Evolutionary conservation across 1,140 invertebrate genomes (phyloP).

Genomic region (Galleria mellonella): DNA sequence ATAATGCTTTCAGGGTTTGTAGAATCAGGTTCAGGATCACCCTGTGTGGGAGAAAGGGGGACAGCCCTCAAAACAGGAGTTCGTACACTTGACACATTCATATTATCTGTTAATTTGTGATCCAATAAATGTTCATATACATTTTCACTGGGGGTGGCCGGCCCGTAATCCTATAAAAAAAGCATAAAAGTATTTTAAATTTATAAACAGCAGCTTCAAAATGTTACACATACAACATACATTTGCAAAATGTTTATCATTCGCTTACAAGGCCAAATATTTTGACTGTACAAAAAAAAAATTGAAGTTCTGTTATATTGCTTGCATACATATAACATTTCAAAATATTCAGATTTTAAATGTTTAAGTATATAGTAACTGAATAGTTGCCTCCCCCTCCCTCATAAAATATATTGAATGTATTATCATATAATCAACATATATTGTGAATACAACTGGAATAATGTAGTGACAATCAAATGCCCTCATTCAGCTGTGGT

Average conservation of each 20-base stretch:
- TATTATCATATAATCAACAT: conserved; percentile 34
- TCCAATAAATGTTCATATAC: conserved; percentile 62
- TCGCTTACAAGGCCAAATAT: not conserved
- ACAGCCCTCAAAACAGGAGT: conserved; percentile 57
- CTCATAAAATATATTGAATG: conserved; percentile 9
- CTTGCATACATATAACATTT: not conserved
- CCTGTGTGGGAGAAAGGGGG: conserved; percentile 45
- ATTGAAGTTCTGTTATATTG: not conserved
- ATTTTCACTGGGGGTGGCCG: conserved; percentile 69
- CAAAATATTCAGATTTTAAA: not conserved
- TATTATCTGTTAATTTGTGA: conserved; percentile 63
- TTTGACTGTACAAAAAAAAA: not conserved
- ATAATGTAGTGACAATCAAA: conserved; percentile 17
- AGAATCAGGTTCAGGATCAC: conserved; percentile 65
- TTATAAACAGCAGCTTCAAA: not conserved
- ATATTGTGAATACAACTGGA: conserved; percentile 9
- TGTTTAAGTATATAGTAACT: conserved; percentile 1
- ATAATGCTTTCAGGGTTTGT: conserved; percentile 67
- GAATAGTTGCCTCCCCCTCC: conserved; percentile 4
- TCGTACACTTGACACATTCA: conserved; percentile 59
- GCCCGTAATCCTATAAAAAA: conserved; percentile 65
- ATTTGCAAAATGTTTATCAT: too few relatives aligned
- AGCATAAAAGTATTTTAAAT: conserved; percentile 17
- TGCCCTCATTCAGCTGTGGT: conserved; percentile 21
- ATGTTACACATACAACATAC: not conserved